Conservation (phyloP, 1,140 invertebrate genomes). For the Drosophila punjabiensis region DNA sequence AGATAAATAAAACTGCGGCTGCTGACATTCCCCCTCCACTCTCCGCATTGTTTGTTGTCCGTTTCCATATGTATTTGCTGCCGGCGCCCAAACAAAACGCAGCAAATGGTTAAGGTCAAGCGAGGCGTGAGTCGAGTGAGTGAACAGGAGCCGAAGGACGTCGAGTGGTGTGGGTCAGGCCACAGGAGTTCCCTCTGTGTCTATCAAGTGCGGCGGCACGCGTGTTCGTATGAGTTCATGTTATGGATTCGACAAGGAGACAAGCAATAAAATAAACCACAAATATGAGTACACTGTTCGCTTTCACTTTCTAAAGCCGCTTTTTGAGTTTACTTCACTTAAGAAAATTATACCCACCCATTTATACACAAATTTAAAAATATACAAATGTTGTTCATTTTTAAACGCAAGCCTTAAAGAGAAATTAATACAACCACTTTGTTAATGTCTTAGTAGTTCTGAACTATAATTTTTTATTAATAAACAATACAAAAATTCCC, state of each 20-base stretch:
- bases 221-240: constrained; percentile 61
- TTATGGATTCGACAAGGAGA: constrained; percentile 56
- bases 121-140: constrained; percentile 25
- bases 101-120: constrained; percentile 72
- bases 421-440: too few species aligned
- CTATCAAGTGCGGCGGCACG: constrained; percentile 39
- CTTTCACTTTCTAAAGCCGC: not conserved
- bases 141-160: constrained; percentile 6
- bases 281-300: constrained; percentile 32
- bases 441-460: too few species aligned
- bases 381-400: too few species aligned
- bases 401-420: too few species aligned
- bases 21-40: constrained; percentile 39
- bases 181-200: constrained; percentile 16
- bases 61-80: constrained; percentile 36
- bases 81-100: constrained; percentile 52
- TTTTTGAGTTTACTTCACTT: not conserved
- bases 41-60: constrained; percentile 12
- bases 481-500: too few species aligned
- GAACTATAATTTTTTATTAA: too few species aligned
- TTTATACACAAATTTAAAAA: too few species aligned
- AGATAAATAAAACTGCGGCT: constrained; percentile 42
- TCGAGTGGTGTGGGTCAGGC: constrained; percentile 6
- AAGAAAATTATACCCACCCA: too few species aligned
- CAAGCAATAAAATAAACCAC: constrained; percentile 38